Base-by-base conservation (phyloP, 2,888 invertebrate species). In the Tetranychus piercei region DNA sequence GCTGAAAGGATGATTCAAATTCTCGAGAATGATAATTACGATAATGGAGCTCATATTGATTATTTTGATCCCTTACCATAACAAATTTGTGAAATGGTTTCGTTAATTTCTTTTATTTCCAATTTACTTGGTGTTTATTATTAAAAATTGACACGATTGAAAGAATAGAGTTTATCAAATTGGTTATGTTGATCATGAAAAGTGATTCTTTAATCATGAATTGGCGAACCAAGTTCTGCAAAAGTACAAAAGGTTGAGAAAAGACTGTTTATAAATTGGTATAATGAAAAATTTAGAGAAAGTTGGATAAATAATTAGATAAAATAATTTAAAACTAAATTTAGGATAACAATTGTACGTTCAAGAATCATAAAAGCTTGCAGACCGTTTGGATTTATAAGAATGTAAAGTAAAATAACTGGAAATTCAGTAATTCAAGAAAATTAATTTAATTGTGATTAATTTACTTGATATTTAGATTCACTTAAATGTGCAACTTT, bases 41-140 rank as follows among this genome's bases (percentile, higher is more conserved):
- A 87, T 77, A 89, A 90, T 0, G 94, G 92, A 0, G 90, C 89
- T 80, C 90, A 91, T 81, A 85, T 93, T 69, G 93, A 93, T 84
- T 93, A 89, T 83, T 91, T 86, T 82, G 92, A 93, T 15, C 55
- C 55, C 9, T 55, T 55, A 15, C 55, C 55, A 55, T 55, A 6
- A 55, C 15, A 55, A 55, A 55, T 6, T 55, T 55, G 55, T 55
- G 55, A 15, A 15, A 1, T 55, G 9, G 6, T 55, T 55, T 6
- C 55, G 55, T 55, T 55, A 55, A 55, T 55, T 55, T 9, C 55
- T 55, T 45, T 55, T 55, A 55, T 15, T 55, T 9, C 7, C 15
- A 15, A 5, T 55, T 55, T 55, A 15, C 55, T 55, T 15, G 15
- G 55, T 55, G 55, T 55, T 55, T 15, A 55, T 15, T 55, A 55